These are phyloP conservation scores for Drosophila gaucha DNA, from an alignment of 2,888 invertebrate genomes.

Conservation along the genomic window DNA sequence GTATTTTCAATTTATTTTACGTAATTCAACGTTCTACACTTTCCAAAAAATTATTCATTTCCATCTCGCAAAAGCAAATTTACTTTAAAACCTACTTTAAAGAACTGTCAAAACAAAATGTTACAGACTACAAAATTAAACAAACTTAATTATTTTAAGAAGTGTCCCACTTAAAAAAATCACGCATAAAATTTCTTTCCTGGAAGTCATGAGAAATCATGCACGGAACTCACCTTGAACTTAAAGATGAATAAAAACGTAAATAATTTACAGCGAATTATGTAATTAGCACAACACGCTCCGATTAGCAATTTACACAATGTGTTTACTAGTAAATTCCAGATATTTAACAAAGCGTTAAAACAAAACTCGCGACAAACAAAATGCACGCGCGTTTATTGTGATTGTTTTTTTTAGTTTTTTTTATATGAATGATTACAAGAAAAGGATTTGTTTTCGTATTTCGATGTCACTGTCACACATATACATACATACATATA, in stretches of 20 bases:
- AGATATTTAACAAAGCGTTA: conserved; percentile 22
- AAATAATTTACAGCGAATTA: conserved; percentile 53
- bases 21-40: no score
- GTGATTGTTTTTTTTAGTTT: not conserved
- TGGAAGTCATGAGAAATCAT: conserved; percentile 12
- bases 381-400: conserved; percentile 27
- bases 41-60: no score
- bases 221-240: conserved; percentile 63
- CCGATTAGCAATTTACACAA: conserved; percentile 28
- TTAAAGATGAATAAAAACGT: conserved; percentile 44
- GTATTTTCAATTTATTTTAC: no score
- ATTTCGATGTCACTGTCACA: conserved; percentile 43
- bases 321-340: conserved; percentile 26
- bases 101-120: no score
- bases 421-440: conserved; percentile 3
- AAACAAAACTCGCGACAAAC: conserved; percentile 32
- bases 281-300: conserved; percentile 58
- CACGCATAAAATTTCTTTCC: conserved; percentile 4
- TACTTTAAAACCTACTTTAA: no score
- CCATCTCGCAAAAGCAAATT: no score
- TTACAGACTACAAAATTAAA: no score
- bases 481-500: conserved; percentile 7
- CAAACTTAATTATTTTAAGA: no score
- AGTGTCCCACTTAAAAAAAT: no score
- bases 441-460: conserved; percentile 21